A percentile compares a stretch with the other conserved stretches of the same genome.
Evolutionary conservation across 2,797 vertebrate species (phyloP).

Genomic region (Oryzias dopingdopingensis): DNA sequence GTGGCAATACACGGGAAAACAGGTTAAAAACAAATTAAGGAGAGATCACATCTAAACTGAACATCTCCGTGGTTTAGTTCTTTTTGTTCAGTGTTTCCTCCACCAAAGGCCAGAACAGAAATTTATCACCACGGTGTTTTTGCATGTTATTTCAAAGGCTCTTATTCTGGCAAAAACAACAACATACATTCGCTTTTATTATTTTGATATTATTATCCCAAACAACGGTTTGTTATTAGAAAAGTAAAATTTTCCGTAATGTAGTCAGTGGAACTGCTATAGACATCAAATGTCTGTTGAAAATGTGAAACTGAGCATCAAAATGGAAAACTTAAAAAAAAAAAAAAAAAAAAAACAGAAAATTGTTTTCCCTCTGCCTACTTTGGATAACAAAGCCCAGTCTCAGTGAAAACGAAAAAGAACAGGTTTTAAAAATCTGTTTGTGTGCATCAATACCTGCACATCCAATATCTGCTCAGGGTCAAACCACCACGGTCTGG

Average conservation of each 20-base stretch:
- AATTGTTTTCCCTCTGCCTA: neutral
- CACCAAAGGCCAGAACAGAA: no score
- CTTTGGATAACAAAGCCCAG: neutral
- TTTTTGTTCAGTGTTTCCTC: no score
- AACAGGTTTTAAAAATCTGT: conserved; percentile 25
- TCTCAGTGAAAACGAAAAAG: conserved; percentile 16
- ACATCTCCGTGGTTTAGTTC: no score
- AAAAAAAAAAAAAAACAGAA: neutral
- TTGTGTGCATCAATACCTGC: conserved; percentile 33
- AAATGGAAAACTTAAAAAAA: neutral
- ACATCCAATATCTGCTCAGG: conserved; percentile 13
- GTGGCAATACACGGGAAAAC: no score
- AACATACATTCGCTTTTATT: no score
- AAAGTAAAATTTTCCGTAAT: neutral
- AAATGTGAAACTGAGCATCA: neutral
- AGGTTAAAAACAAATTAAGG: no score
- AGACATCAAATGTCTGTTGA: neutral
- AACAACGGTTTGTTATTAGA: no score
- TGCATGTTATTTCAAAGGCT: no score
- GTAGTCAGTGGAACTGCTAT: neutral
- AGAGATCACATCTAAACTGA: no score
- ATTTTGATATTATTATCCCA: no score
- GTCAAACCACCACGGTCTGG: conserved; percentile 33
- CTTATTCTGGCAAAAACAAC: no score
- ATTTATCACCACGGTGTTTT: no score